These are phyloP conservation scores for Protonibea diacanthus DNA, from an alignment of 2,797 vertebrate genomes.

Conservation along the genomic window DNA sequence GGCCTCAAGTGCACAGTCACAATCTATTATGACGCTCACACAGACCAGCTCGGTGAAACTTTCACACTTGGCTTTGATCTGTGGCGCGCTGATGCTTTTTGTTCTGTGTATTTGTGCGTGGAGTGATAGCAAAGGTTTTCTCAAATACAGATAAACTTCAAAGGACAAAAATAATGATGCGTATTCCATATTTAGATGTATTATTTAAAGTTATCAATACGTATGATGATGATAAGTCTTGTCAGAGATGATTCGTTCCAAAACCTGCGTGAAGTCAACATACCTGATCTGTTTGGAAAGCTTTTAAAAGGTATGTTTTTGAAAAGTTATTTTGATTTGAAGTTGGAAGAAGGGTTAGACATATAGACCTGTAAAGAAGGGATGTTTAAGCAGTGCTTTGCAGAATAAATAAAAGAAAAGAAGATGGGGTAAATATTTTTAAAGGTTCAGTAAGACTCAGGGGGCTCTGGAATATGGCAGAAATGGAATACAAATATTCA, in stretches of 20 bases:
- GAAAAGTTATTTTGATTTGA: slow-evolving; percentile 11
- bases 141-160: slow-evolving; percentile 69
- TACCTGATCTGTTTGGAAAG: slow-evolving; percentile 16
- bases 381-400: not conserved
- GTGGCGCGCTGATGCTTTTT: slow-evolving; percentile 42
- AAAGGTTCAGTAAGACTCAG: not conserved
- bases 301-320: slow-evolving; percentile 4
- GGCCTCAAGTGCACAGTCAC: slow-evolving; percentile 42
- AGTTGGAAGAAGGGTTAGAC: slow-evolving; percentile 11
- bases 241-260: slow-evolving; percentile 21
- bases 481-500: no score
- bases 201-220: slow-evolving; percentile 72
- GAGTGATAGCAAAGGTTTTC: slow-evolving; percentile 53
- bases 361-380: slow-evolving; percentile 4
- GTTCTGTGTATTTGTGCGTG: slow-evolving; percentile 52
- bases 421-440: not conserved
- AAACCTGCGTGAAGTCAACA: slow-evolving; percentile 20
- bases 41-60: slow-evolving; percentile 43
- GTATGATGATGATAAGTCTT: slow-evolving; percentile 21
- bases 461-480: no score
- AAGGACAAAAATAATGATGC: slow-evolving; percentile 67
- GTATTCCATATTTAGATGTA: slow-evolving; percentile 67
- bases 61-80: slow-evolving; percentile 74
- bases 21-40: slow-evolving; percentile 59
- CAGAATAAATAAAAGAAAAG: not conserved